Evolutionary conservation across 2,888 invertebrate species (phyloP).

Genomic region (Drosophila mimica): DNA sequence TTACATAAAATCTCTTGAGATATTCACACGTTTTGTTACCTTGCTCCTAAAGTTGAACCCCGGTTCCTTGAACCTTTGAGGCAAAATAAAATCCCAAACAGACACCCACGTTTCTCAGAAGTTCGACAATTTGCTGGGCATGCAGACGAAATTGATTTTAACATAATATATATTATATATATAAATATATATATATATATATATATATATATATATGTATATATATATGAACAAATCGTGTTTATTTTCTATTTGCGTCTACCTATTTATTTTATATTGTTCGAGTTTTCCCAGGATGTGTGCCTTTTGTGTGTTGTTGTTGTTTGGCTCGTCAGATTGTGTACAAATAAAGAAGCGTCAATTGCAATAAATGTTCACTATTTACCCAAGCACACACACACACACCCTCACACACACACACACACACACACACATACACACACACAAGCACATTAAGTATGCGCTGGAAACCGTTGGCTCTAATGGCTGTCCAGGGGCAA

Average conservation of each 20-base stretch:
- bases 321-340: conserved; percentile 14
- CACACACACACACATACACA: neutral
- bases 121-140: conserved; percentile 30
- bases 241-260: conserved; percentile 15
- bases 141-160: conserved; percentile 47
- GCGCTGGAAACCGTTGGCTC: conserved; percentile 26
- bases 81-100: conserved; percentile 11
- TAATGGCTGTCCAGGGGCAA: conserved; percentile 38
- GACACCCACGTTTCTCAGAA: conserved; percentile 29
- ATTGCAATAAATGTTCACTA: conserved; percentile 31
- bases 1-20: conserved; percentile 9
- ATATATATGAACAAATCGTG: conserved; percentile 6
- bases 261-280: conserved; percentile 37
- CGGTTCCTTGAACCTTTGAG: conserved; percentile 57
- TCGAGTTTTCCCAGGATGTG: conserved; percentile 16
- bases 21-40: neutral
- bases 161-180: conserved; percentile 12
- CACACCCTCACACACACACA: conserved; percentile 3
- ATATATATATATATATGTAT: neutral
- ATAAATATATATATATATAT: neutral
- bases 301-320: conserved; percentile 14
- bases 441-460: conserved; percentile 17
- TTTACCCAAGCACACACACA: conserved; percentile 11
- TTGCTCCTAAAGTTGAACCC: conserved; percentile 51
- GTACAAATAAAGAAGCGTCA: conserved; percentile 15